Evolutionary conservation across 2,888 invertebrate genomes (phyloP).

Genomic region (Andrena haemorrhoa): DNA sequence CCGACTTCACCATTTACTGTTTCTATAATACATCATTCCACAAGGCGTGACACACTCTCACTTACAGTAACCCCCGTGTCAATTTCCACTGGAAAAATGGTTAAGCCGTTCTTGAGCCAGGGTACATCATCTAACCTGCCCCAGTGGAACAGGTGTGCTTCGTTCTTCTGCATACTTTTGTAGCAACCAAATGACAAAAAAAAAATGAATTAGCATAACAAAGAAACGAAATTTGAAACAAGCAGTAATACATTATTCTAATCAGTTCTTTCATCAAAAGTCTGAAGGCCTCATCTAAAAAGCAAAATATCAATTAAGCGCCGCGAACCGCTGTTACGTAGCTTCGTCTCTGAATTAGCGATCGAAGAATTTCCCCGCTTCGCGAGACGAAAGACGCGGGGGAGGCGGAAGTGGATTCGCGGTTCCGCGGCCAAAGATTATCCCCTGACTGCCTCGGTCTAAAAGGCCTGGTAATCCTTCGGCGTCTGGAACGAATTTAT

Average conservation of each 20-base stretch:
- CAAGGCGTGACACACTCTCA: no score
- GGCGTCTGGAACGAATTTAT: conserved; percentile 77
- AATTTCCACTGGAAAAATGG: no score
- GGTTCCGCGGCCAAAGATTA: conserved; percentile 73
- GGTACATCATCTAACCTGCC: no score
- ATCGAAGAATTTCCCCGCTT: conserved; percentile 41
- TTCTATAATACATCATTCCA: no score
- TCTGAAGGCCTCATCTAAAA: neutral
- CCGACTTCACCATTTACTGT: no score
- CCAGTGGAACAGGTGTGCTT: no score
- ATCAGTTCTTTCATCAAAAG: neutral
- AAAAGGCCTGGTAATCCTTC: conserved; percentile 74
- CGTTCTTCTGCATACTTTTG: no score
- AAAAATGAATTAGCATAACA: neutral
- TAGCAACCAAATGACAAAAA: no score
- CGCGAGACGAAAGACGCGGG: conserved; percentile 50
- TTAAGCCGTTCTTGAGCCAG: no score
- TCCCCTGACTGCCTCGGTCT: conserved; percentile 64
- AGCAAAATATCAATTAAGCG: neutral
- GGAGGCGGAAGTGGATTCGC: conserved; percentile 65
- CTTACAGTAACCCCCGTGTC: no score
- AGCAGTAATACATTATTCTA: neutral
- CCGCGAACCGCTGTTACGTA: neutral
- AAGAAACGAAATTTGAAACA: neutral
- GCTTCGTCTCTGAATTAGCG: conserved; percentile 35